Conservation (phyloP, 2,888 invertebrate species). For the Blastobasis adustella region DNA sequence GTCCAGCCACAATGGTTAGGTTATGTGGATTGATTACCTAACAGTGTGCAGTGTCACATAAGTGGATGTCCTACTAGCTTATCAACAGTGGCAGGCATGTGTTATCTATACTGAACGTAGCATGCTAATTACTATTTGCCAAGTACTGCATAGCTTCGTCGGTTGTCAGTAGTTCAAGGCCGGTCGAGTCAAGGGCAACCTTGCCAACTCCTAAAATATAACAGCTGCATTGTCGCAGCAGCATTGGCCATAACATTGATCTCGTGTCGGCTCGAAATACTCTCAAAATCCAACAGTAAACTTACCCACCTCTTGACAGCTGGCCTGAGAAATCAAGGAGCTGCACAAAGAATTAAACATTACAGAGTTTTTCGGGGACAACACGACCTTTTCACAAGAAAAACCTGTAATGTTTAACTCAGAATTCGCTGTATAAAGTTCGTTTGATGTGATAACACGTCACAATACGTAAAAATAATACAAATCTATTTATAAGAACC, state of each 20-base stretch:
- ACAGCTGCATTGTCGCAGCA: neutral
- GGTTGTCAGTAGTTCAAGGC: constrained; percentile 51
- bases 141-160: constrained; percentile 21
- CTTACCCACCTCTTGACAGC: constrained; percentile 87
- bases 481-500: constrained; percentile 67
- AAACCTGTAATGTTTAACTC: constrained; percentile 44
- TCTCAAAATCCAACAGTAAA: constrained; percentile 36
- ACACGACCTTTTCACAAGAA: constrained; percentile 33
- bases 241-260: too few species aligned
- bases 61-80: neutral
- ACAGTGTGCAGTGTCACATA: constrained; percentile 17
- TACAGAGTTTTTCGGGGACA: constrained; percentile 66
- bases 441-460: constrained; percentile 58
- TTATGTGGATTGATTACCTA: constrained; percentile 38
- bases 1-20: constrained; percentile 54
- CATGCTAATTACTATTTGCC: neutral
- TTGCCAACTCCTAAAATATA: neutral
- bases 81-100: neutral
- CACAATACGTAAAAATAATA: constrained; percentile 61
- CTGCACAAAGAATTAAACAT: constrained; percentile 78
- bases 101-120: neutral
- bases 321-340: constrained; percentile 77
- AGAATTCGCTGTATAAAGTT: constrained; percentile 40
- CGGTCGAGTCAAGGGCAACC: constrained; percentile 54
- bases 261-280: constrained; percentile 7